Conservation (phyloP, 2,113 vertebrate genomes). For the Symphodus melops region DNA sequence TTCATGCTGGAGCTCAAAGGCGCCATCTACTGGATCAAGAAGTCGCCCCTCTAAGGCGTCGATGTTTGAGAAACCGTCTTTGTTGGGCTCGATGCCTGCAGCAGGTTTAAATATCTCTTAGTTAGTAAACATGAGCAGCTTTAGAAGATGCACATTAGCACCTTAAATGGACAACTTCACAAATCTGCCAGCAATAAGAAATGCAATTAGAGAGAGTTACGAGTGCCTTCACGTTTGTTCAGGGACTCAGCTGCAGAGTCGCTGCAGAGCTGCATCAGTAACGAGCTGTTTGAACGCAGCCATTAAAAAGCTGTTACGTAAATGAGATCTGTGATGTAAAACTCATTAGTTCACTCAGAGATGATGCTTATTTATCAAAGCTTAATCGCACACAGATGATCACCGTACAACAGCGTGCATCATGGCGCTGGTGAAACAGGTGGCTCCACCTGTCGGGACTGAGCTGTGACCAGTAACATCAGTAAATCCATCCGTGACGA, state of each 20-base stretch:
- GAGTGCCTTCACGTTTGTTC: neutral
- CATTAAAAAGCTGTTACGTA: neutral
- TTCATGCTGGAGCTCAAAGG: too few species aligned
- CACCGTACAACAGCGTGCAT: neutral
- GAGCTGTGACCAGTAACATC: too few species aligned
- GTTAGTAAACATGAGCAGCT: too few species aligned
- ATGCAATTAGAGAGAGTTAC: neutral
- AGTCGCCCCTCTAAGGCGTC: neutral
- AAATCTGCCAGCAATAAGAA: too few species aligned
- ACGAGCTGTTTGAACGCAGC: neutral
- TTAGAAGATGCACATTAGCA: neutral
- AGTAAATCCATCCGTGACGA: neutral
- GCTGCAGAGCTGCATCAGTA: neutral
- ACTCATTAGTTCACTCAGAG: neutral
- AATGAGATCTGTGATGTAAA: neutral
- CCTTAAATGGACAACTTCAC: neutral
- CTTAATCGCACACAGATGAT: neutral
- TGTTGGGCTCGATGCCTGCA: constrained; percentile 18
- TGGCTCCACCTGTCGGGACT: neutral
- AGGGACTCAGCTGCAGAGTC: neutral
- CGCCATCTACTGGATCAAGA: too few species aligned
- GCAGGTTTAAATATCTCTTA: constrained; percentile 3
- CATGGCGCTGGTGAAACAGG: neutral
- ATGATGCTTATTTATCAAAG: neutral
- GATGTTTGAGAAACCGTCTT: neutral